Conservation (phyloP, 2,888 invertebrate species). For the Phlogophora meticulosa region DNA sequence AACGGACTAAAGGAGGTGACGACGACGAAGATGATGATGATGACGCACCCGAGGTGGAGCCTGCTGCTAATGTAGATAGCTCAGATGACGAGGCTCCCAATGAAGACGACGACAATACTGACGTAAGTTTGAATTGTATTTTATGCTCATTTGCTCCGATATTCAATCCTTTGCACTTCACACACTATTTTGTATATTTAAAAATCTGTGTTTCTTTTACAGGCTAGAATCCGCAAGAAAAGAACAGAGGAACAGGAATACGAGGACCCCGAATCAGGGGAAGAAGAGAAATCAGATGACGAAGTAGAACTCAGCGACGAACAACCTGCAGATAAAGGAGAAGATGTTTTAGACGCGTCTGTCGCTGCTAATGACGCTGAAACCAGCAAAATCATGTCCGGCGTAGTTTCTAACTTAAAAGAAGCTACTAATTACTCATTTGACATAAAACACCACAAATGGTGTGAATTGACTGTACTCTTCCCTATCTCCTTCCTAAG, state of each 20-base stretch:
- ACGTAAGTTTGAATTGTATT: slow-evolving; percentile 76
- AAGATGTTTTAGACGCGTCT: slow-evolving; percentile 73
- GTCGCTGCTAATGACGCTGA: slow-evolving; percentile 72
- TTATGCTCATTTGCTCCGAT: background rate
- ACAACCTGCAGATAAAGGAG: slow-evolving; percentile 71
- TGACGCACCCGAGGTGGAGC: slow-evolving; percentile 70
- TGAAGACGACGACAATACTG: slow-evolving; percentile 89
- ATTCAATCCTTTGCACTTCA: background rate
- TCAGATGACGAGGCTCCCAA: slow-evolving; percentile 93
- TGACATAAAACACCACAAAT: slow-evolving; percentile 94
- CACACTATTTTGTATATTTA: background rate
- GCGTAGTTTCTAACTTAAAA: slow-evolving; percentile 82
- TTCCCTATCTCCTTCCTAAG: slow-evolving; percentile 89
- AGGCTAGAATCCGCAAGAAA: slow-evolving; percentile 90
- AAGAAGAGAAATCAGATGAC: slow-evolving; percentile 90
- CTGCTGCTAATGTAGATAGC: slow-evolving; percentile 84
- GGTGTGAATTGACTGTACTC: slow-evolving; percentile 96
- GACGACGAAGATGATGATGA: slow-evolving; percentile 86
- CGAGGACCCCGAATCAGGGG: slow-evolving; percentile 92
- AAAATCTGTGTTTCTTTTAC: slow-evolving; percentile 61
- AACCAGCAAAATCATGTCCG: slow-evolving; percentile 79
- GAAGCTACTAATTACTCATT: slow-evolving; percentile 93
- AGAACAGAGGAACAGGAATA: slow-evolving; percentile 92
- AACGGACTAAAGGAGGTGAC: slow-evolving; percentile 72
- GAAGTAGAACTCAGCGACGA: slow-evolving; percentile 81